Base-by-base conservation (phyloP, 2,797 vertebrate genomes). In the Tenualosa thibaudeaui region DNA sequence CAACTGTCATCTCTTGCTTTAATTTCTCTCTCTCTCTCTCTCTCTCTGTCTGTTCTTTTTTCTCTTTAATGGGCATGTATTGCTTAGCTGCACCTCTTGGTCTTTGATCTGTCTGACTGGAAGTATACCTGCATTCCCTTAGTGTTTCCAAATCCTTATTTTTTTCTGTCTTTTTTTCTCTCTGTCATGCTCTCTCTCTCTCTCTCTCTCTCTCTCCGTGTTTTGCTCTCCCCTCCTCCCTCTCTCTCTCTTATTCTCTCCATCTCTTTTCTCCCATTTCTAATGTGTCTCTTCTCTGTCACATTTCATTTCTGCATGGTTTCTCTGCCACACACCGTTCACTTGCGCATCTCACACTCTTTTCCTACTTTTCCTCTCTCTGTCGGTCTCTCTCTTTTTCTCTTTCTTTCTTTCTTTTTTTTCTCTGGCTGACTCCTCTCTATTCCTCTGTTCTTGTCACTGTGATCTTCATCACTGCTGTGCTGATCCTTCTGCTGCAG, bases 1-100 rank as follows among this genome's bases (percentile, higher is more conserved):
- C 81, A 86, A 82, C 83, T 81, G 43, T 87, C 85, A 85, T 65
- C 54, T 46, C 83, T 81, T 22, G 22, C 58, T 60, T n/a, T 60
- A 19, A n/a, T 24, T 22, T 19, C 17, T 19, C 3, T 56, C 54
- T 56, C 15, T 12, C 22, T 56, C 3, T 12, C 24, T 56, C 3
- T 56, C 17, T 65, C 24, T 19, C 2, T 56, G 15, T 56, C 17
- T 56, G 56, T 58, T 58, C 56, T 6, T 65, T 65, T 65, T 31
- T 2, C 24, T 65, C 62, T 10, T 13, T 12, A 3, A 13, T 9
- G 26, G 10, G 24, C 62, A 10, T 24, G 3, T 46, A 46, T 13
- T 31, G 62, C 31, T 31, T 65, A 10, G 31, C 62, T n/a, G 62
- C 26, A 65, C 24, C 62, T 62, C n/a, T 62, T 62, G 24, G 60